Evolutionary conservation across 64 coral and sea anemone genomes (phyloP), one percentile per base, ranked within the genome.

Genomic region (Montipora efflorescens): DNA sequence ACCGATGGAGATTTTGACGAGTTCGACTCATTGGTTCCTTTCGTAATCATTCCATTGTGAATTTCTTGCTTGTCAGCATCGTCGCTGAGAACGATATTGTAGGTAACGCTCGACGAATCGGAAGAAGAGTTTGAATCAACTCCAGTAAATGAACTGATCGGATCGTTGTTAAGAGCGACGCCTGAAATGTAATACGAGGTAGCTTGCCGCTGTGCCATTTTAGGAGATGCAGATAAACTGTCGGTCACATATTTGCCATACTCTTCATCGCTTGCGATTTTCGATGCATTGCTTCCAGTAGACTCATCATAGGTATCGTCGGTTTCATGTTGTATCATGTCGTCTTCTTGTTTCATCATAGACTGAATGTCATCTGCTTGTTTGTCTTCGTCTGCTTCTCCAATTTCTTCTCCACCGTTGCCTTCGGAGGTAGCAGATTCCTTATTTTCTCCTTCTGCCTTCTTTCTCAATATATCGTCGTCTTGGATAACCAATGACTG

Each of bases 291-390:
- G 16, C 47, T 50, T 22, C 82, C 82, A 22, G 82, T 71, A 48
- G 45, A 71, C 18, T 86, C 64, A 0, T 72, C 47, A 3, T 71
- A 47, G 3, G 48, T 64, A 22, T 48, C 82, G 8, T 19, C 62
- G 9, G 70, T 48, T 72, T 86, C 13, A 86, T 86, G 67, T n/a
- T 72, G 64, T 51, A 86, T 86, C 66, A 86, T 86, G 2, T 86
- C 82, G 46, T 86, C 82, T 51, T 86, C 82, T 71, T 86, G 82
- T 9, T 51, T 86, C 66, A 86, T 86, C 82, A 86, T n/a, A 50
- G 82, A 86, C 62, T 86, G 82, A 50, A 86, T 86, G 15, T 23
- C 58, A 82, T 66, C 82, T 10, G 82, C 82, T 46, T 86, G 82
- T 3, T 71, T 48, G 4, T 67, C 21, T 8, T 86, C 82, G 7